phyloP scores from a whole-genome alignment of 2,888 invertebrate species.

The Desoria tigrina region DNA sequence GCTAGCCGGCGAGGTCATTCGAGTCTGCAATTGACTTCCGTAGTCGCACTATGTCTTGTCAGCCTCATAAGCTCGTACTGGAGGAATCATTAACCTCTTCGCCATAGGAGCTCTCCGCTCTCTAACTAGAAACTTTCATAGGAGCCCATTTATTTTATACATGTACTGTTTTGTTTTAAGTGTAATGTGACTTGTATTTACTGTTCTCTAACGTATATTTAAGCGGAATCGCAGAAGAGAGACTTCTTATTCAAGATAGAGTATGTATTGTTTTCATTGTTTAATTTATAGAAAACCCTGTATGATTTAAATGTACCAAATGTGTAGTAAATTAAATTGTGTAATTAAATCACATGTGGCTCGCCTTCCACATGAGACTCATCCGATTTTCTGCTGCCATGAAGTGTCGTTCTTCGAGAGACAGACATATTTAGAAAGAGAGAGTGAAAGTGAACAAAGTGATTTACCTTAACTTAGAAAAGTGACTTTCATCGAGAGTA shows the following conservation, averaged over 20 bases:
- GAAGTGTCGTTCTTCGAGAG: too few relatives aligned
- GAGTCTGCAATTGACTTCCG: not conserved
- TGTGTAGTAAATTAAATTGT: not conserved
- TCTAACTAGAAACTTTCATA: not conserved
- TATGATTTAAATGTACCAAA: constrained; percentile 4
- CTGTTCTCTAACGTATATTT: constrained; percentile 1
- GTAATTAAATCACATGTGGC: constrained; percentile 8
- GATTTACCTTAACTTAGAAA: constrained; percentile 5
- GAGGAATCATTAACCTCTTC: constrained; percentile 6
- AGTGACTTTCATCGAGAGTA: constrained; percentile 8
- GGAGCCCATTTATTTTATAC: not conserved
- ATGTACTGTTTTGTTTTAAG: not conserved
- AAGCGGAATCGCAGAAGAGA: constrained; percentile 5
- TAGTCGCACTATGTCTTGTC: constrained; percentile 2
- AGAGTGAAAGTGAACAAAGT: constrained; percentile 8
- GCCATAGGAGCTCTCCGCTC: not conserved
- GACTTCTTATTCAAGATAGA: not conserved
- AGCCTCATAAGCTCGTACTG: not conserved
- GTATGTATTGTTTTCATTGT: constrained; percentile 3
- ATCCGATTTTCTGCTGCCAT: too few relatives aligned
- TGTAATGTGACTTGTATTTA: constrained; percentile 11
- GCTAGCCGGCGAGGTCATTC: constrained; percentile 5
- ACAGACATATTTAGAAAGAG: not conserved
- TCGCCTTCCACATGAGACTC: constrained; percentile 5
- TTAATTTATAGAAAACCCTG: not conserved